Evolutionary conservation across 2,888 invertebrate genomes (phyloP), one percentile per base, ranked within the genome.

Genomic region (Anaspis maculata): DNA sequence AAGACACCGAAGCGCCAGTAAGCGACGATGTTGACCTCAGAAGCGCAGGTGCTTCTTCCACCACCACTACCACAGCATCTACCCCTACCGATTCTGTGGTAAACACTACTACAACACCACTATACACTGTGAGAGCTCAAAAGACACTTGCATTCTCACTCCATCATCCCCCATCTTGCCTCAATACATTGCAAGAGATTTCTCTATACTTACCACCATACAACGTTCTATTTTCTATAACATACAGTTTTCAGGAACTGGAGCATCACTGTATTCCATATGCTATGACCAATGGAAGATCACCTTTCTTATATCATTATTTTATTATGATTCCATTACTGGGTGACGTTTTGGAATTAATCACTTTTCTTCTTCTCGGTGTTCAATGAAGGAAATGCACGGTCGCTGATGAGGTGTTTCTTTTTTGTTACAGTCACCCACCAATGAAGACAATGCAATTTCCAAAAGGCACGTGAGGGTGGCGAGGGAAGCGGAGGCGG

Each of bases 381-480:
- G 19, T n/a, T n/a, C 19, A 19, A 19, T 9, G 19, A 9, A 6
- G 19, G 5, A 9, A 19, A 6, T 19, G 5, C 19, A 9, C 19
- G 19, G 5, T 19, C 9, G 19, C 19, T 19, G 9, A 19, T 19
- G 5, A 9, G 19, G 5, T 9, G 19, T 5, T 19, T 19, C 9
- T 9, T 46, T 42, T 46, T 46, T 46, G 50, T 59, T 59, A 16
- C 56, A 61, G 61, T 55, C 59, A 25, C 44, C 54, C 25, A 44
- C 43, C 36, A 45, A 36, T 30, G 56, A 52, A 28, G 48, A 43
- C 29, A 56, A 56, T 31, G 37, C 48, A 28, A 45, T 55, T 27
- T 49, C 52, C n/a, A 59, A 57, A 44, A 54, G 59, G 42, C 57
- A 58, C 33, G 48, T 54, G 30, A 52, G 63, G 47, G 59, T 54